A percentile compares a stretch with the other conserved stretches of the same genome.
Evolutionary conservation across 1,140 invertebrate species (phyloP).

Genomic region (Portunus trituberculatus): DNA sequence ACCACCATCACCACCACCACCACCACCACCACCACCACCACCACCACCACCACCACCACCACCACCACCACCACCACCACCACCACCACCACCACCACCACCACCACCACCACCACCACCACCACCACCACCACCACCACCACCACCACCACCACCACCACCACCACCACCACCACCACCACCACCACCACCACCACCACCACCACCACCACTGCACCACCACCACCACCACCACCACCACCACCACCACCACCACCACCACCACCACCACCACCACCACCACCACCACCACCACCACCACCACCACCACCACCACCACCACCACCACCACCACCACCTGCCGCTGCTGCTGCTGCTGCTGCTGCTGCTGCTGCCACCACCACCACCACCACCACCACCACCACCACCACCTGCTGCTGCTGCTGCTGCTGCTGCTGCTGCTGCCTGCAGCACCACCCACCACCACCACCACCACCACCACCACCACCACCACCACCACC

Average conservation of each 20-base stretch:
- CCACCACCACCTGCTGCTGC: neutral
- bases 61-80: neutral
- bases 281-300: neutral
- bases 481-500: too few relatives aligned
- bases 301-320: neutral
- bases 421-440: too few relatives aligned
- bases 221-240: neutral
- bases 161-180: neutral
- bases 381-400: neutral
- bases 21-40: neutral
- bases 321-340: too few relatives aligned
- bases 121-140: neutral
- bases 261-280: neutral
- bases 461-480: neutral
- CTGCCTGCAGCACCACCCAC: neutral
- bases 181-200: constrained; percentile 24
- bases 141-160: neutral
- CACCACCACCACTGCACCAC: neutral
- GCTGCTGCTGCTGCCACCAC: neutral
- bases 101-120: neutral
- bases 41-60: neutral
- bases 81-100: neutral
- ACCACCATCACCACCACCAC: neutral
- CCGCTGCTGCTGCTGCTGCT: neutral
- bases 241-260: neutral